Evolutionary conservation across 2,113 vertebrate genomes (phyloP), one percentile per base, ranked within the genome.

Genomic region (Aviceda subcristata): DNA sequence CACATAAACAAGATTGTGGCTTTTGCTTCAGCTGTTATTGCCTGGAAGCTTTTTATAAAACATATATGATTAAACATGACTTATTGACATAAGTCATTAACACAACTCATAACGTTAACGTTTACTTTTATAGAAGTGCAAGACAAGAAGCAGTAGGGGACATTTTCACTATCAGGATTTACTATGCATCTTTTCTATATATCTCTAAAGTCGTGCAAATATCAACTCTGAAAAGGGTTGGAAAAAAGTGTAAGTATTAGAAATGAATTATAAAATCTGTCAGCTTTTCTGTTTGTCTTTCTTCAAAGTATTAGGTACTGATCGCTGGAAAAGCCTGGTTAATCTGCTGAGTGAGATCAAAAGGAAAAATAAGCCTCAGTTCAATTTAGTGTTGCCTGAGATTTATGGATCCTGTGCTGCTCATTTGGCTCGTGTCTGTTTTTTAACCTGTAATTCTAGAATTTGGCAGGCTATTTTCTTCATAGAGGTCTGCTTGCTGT

Each of bases 351-450:
- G 78, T 6, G 62, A 90, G 94, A 97, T 97, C 90, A 96, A 93
- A 97, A 90, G 69, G 18, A 77, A 93, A 60, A 86, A 85, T 59
- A 89, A 95, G 57, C 59, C 88, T 92, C 22, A 36, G 76, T 91
- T 95, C 69, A 55, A 53, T 95, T 88, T 84, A 92, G 92, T 20
- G 60, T 83, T 96, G 84, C 77, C 86, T 86, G 91, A 91, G 90
- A 97, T 95, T 97, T 97, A 97, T 94, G 83, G 79, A 90, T 95
- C 51, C 71, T 95, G 45, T 79, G 79, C 94, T 94, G 76, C 90
- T 90, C 69, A 8, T 93, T 87, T 83, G 78, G 74, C 66, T 87
- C 5, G 0, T 76, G 77, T 76, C 90, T 97, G 72, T 19, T 74
- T 97, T 96, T 76, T 76, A 90, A 83, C 87, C 51, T 83, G 66